Evolutionary conservation across 2,113 vertebrate species (phyloP).

Genomic region (Odontesthes bonariensis): DNA sequence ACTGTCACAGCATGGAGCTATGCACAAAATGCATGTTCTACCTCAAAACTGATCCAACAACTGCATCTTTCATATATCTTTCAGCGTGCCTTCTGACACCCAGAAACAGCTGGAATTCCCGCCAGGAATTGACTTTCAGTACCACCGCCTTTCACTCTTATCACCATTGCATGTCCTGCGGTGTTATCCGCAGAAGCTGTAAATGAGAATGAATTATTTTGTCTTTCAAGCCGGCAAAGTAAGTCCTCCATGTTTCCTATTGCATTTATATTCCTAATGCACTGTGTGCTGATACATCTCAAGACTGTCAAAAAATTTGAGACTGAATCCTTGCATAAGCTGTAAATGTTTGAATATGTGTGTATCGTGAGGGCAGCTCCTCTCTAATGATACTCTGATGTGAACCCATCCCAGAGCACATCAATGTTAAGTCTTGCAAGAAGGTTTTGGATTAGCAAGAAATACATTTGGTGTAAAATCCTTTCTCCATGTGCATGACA

Average conservation of each 20-base stretch:
- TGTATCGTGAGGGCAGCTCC: conserved; percentile 1
- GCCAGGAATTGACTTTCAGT: conserved; percentile 17
- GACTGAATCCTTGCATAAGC: conserved; percentile 23
- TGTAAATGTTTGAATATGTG: conserved; percentile 9
- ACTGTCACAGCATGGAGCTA: conserved; percentile 33
- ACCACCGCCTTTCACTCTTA: conserved; percentile 22
- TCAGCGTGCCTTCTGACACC: conserved; percentile 26
- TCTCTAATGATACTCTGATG: conserved; percentile 60
- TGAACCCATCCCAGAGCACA: conserved; percentile 60
- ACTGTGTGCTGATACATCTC: conserved; percentile 21
- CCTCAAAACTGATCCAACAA: conserved; percentile 38
- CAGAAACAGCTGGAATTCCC: conserved; percentile 51
- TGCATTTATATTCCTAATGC: conserved; percentile 10
- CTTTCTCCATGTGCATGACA: conserved; percentile 16
- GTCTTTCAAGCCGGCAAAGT: conserved; percentile 6
- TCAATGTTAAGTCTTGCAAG: conserved; percentile 69
- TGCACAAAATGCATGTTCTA: conserved; percentile 15
- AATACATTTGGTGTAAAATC: conserved; percentile 36
- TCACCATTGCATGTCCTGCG: not conserved
- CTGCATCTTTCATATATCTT: conserved; percentile 11
- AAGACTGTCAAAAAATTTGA: conserved; percentile 15
- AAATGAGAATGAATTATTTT: conserved; percentile 33
- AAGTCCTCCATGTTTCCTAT: conserved; percentile 28
- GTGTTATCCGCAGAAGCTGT: conserved; percentile 4
- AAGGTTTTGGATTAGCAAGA: conserved; percentile 59